These are phyloP conservation scores for Prionchulus punctatus DNA, from an alignment of 2,888 invertebrate species.

Conservation along the genomic window DNA sequence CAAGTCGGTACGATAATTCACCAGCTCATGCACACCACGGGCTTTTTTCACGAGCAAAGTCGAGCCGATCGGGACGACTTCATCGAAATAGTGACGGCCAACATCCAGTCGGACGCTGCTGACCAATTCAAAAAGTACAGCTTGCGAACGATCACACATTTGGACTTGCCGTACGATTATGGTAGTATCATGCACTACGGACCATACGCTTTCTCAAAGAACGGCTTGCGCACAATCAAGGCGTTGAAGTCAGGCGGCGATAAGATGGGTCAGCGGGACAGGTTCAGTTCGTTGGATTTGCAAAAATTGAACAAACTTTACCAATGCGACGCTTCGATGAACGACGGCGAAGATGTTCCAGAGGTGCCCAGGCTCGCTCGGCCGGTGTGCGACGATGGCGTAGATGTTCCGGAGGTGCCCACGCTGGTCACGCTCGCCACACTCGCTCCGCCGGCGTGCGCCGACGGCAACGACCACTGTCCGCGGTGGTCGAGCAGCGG, in stretches of 20 bases:
- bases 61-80: slow-evolving; percentile 1
- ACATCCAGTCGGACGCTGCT: neutral
- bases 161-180: slow-evolving; percentile 1
- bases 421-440: neutral
- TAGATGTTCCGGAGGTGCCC: neutral
- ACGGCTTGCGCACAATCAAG: neutral
- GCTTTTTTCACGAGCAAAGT: slow-evolving; percentile 26
- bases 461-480: slow-evolving; percentile 1
- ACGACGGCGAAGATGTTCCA: neutral
- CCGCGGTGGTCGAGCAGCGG: neutral
- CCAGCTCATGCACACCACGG: slow-evolving; percentile 29
- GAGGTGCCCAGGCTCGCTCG: neutral
- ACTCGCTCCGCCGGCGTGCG: neutral
- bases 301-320: slow-evolving; percentile 35
- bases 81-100: neutral
- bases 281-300: slow-evolving; percentile 34
- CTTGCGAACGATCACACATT: neutral
- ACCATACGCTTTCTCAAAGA: neutral
- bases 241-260: slow-evolving; percentile 14
- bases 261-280: slow-evolving; percentile 35
- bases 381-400: neutral
- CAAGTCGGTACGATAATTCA: slow-evolving; percentile 24
- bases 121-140: neutral
- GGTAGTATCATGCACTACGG: slow-evolving; percentile 2
- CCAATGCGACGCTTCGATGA: slow-evolving; percentile 22